Conservation (phyloP, 2,113 vertebrate genomes). For the Beaufortia kweichowensis region DNA sequence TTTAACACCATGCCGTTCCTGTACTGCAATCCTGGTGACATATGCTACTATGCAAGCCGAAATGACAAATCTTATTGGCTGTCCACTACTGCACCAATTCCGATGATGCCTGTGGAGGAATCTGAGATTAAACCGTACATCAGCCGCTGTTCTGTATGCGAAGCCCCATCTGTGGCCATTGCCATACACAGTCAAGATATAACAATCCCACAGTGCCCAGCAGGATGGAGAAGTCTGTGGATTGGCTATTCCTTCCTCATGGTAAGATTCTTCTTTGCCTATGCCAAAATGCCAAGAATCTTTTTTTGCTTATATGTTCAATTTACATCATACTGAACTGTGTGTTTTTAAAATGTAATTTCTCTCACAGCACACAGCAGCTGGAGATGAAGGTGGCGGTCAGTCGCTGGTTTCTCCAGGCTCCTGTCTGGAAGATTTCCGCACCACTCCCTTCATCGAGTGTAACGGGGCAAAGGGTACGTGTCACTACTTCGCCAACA, state of each 20-base stretch:
- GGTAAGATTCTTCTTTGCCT: conserved; percentile 71
- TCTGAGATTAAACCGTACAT: conserved; percentile 89
- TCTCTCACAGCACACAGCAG: conserved; percentile 85
- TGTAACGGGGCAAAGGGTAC: conserved; percentile 93
- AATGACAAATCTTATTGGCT: conserved; percentile 99
- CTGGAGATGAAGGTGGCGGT: conserved; percentile 92
- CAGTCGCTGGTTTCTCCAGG: conserved; percentile 95
- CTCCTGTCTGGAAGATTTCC: conserved; percentile 97
- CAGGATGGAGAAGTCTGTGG: conserved; percentile 95
- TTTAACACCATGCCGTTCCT: conserved; percentile 98
- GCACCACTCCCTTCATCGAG: conserved; percentile 93
- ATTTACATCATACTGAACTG: too few relatives aligned
- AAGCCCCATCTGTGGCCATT: conserved; percentile 92
- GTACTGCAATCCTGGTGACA: conserved; percentile 95
- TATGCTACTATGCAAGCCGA: conserved; percentile 93
- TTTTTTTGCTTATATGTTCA: too few relatives aligned
- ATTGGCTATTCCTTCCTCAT: conserved; percentile 98
- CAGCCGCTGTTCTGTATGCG: conserved; percentile 95
- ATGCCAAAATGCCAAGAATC: not conserved
- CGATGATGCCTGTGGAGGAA: conserved; percentile 97
- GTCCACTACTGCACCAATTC: conserved; percentile 92
- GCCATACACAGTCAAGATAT: conserved; percentile 94
- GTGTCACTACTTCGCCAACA: conserved; percentile 96
- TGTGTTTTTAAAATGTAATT: not conserved
- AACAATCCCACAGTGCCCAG: conserved; percentile 90